A percentile compares a stretch with the other conserved stretches of the same genome.
phyloP scores from a whole-genome alignment of 2,797 vertebrate genomes.

The Gorsachius magnificus region DNA sequence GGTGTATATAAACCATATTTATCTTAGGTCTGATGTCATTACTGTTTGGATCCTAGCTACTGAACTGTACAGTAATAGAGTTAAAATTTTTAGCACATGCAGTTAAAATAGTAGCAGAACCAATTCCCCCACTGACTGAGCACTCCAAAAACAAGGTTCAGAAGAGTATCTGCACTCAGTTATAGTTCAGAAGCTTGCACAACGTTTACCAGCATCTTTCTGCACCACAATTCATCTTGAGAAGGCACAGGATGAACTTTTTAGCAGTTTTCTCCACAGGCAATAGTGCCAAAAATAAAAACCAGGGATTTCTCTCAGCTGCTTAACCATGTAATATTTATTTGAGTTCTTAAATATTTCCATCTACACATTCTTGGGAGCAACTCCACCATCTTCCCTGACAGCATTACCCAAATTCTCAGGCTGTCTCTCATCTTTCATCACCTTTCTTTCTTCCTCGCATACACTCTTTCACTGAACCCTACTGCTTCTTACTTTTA shows the following conservation, averaged over 20 bases:
- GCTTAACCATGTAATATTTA: slow-evolving; percentile 2
- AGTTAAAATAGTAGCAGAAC: not conserved
- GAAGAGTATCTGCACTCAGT: not conserved
- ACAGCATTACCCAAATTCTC: not conserved
- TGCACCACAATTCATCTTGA: not conserved
- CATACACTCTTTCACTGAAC: not conserved
- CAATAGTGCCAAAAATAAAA: not conserved
- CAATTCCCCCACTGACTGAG: not conserved
- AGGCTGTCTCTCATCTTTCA: not conserved
- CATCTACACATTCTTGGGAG: not conserved
- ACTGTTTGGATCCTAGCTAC: not conserved
- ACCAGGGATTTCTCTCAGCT: not conserved
- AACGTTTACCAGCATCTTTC: not conserved
- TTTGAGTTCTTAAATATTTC: not conserved
- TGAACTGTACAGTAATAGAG: not conserved
- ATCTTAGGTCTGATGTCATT: not conserved
- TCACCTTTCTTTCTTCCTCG: not conserved
- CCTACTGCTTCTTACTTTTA: not conserved
- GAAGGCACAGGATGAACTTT: not conserved
- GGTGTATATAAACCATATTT: not conserved
- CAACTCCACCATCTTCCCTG: not conserved
- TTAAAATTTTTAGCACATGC: not conserved
- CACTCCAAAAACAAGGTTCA: not conserved
- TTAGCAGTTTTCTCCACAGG: not conserved
- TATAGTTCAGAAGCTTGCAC: not conserved